These are phyloP conservation scores for Halisarca cf. caerulea DNA, from an alignment of 37 sponge, comb jelly and placozoan species.

Conservation along the genomic window DNA sequence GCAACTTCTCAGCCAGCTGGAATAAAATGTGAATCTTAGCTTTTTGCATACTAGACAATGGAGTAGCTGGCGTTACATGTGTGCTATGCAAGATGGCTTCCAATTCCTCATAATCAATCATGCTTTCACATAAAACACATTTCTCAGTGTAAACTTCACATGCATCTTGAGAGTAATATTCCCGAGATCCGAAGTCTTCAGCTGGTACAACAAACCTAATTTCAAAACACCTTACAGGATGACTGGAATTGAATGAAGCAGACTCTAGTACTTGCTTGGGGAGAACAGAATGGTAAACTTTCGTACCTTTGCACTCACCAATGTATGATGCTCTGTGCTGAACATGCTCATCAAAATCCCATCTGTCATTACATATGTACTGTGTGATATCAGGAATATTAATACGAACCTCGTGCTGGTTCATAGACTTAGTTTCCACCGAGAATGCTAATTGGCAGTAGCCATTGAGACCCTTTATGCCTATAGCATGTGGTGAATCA, in stretches of 20 bases:
- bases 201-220: not conserved
- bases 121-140: too few species aligned
- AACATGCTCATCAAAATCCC: not conserved
- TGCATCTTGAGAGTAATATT: too few species aligned
- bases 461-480: not conserved
- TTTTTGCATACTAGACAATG: not conserved
- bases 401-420: not conserved
- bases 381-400: not conserved
- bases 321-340: not conserved
- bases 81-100: not conserved
- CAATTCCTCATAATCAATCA: not conserved
- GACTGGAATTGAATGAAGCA: not conserved
- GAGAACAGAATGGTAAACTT: not conserved
- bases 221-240: not conserved
- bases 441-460: not conserved
- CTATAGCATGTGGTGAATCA: not conserved
- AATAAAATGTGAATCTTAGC: not conserved
- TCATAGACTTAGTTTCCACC: not conserved
- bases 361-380: not conserved
- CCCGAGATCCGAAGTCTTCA: too few species aligned
- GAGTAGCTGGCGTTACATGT: not conserved
- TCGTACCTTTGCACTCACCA: conserved; percentile 3
- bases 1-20: not conserved
- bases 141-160: too few species aligned
- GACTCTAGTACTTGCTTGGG: not conserved